Base-by-base conservation (phyloP, 92 coral and sea anemone genomes). In the Porites rus region DNA sequence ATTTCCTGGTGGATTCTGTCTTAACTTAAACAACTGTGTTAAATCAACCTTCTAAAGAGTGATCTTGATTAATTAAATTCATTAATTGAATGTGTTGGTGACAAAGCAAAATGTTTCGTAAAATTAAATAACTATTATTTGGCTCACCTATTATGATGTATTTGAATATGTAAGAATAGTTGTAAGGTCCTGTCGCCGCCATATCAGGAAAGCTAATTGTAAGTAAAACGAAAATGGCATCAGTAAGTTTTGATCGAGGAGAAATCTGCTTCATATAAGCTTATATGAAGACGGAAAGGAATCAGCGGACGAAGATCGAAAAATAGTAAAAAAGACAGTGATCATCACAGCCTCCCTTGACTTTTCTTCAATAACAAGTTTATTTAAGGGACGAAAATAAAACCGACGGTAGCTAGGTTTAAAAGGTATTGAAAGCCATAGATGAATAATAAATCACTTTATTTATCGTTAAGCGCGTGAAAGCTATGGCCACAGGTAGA, bases 161-260 rank as follows among this genome's bases (percentile, higher is more conserved):
- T 84, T 97, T 97, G 96, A 97, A 97, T 65, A 97, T 97, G 77
- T 97, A 97, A 58, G 99, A 97, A 87, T 97, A 97, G 88, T 97
- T 97, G 87, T 97, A 97, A 51, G 99, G 99, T 81, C 99, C 99
- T 78, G 99, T 97, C 17, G 99, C 99, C 69, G 99, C 98, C 99
- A 97, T 97, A 77, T 80, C 88, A 74, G 90, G 84, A 91, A 91
- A 82, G 84, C 90, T 85, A 56, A 75, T 64, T 66, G 59, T 61
- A 24, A 73, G 61, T 72, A 51, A 71, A 67, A 16, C 14, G 75
- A 64, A 21, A 46, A 16, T 6, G 60, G 10, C 14, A 51, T 28
- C 14, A 18, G 62, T 16, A 72, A 11, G 71, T 13, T 10, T 14
- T 16, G 31, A 14, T 22, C 6, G 8, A 70, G 66, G 38, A 16